Percentiles rank a stretch among this genome's conserved stretches.
phyloP scores from a whole-genome alignment of 2,113 vertebrate genomes.

The Sorex araneus region DNA sequence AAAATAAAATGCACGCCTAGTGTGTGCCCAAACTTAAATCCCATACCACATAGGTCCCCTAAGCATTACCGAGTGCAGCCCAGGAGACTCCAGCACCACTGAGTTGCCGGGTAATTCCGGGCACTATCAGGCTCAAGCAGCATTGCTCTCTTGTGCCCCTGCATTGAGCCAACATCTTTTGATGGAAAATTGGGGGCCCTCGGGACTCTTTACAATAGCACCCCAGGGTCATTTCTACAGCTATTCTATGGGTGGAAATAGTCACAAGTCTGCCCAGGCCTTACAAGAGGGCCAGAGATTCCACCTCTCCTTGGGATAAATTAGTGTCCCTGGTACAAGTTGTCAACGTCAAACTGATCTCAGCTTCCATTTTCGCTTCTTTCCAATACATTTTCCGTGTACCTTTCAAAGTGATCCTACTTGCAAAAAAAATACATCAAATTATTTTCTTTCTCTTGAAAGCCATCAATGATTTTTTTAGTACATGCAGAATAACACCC shows the following conservation, averaged over 20 bases:
- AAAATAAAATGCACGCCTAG: too few species aligned
- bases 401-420: conserved; percentile 53
- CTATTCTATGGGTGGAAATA: background rate
- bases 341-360: background rate
- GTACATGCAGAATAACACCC: background rate
- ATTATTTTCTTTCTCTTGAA: conserved; percentile 31
- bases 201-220: background rate
- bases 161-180: too few species aligned
- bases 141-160: too few species aligned
- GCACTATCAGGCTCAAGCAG: too few species aligned
- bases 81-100: too few species aligned
- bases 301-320: background rate
- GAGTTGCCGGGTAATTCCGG: too few species aligned
- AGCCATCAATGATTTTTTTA: background rate
- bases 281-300: background rate
- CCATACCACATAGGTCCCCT: too few species aligned
- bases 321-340: background rate
- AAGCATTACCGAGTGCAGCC: too few species aligned
- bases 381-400: conserved; percentile 44
- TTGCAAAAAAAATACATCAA: background rate
- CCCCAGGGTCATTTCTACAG: background rate
- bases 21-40: too few species aligned
- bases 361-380: background rate
- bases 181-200: too few species aligned
- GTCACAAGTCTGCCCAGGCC: background rate